Base-by-base conservation (phyloP, 2,888 invertebrate genomes). In the Plemyria rubiginata region DNA sequence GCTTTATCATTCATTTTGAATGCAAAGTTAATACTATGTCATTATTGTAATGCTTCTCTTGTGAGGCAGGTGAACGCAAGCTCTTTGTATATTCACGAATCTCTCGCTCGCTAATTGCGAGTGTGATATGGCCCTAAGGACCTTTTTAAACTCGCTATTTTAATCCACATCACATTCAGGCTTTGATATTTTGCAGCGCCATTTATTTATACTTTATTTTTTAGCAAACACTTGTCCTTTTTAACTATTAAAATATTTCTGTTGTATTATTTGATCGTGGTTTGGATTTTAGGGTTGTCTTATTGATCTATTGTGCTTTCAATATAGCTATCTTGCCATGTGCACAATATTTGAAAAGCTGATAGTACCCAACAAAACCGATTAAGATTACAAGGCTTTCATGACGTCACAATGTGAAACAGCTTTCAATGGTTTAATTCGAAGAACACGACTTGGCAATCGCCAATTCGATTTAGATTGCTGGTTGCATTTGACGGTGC, bases 401-500 rank as follows among this genome's bases (percentile, higher is more conserved):
- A 49, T 36, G 13, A 29, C 29, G n/a, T 8, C 4, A 29, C 49
- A 8, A 29, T 29, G 52, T n/a, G 15, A 32, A 51, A 38, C 38
- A 3, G 29, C 28, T 6, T 45, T 29, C 6, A 29, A 43, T 43
- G 11, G 12, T 45, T 12, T 40, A 16, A 22, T 36, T 36, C 36
- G 13, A 38, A 54, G 38, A 32, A 15, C 46, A 38, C 48, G 38
- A 51, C 38, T 29, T n/a, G 32, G 51, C 38, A 51, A 55, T 55
- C 38, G 54, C 9, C 36, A 13, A 48, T 38, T 46, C 48, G 32
- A 55, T 55, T 48, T 28, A 38, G 46, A 55, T 38, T 45, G 38
- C 46, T 36, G 13, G 46, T 55, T 38, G 54, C 36, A 48, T 55
- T 48, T 38, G 38, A 11, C 48, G 48, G 40, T 55, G 55, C 55